Evolutionary conservation across 2,113 vertebrate species (phyloP).

Genomic region (Ploceus nigricollis): DNA sequence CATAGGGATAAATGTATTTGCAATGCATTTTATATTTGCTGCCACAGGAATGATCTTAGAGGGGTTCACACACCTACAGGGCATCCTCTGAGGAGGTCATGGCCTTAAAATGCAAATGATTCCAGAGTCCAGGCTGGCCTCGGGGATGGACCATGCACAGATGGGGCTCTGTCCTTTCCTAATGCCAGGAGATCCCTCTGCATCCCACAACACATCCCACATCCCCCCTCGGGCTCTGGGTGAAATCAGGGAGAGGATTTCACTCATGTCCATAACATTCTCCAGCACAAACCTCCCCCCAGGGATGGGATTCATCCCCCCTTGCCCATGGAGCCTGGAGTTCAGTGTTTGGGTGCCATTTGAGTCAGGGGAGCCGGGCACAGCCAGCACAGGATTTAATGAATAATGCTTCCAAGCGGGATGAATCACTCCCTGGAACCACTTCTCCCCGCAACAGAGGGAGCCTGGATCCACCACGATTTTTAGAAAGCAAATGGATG

Average conservation of each 20-base stretch:
- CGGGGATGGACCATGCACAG: not conserved
- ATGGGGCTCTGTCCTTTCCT: not conserved
- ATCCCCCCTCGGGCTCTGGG: not conserved
- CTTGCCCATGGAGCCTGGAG: not conserved
- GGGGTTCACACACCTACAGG: not conserved
- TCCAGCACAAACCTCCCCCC: not conserved
- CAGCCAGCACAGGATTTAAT: not conserved
- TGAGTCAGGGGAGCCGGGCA: not conserved
- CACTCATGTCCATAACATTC: fast-evolving
- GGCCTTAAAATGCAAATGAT: not conserved
- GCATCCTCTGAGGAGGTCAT: not conserved
- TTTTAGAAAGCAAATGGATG: not conserved
- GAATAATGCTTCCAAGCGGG: not conserved
- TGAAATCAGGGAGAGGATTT: not conserved
- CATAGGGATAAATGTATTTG: not conserved
- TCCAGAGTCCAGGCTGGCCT: not conserved
- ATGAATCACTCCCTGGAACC: slow-evolving; percentile 28
- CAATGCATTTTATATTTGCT: not conserved
- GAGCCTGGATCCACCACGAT: not conserved
- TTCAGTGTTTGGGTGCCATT: not conserved
- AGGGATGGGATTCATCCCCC: not conserved
- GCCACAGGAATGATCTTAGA: not conserved
- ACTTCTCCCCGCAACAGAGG: not conserved
- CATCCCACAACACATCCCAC: not conserved
- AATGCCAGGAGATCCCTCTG: not conserved